Conservation (phyloP, 2,113 vertebrate genomes). For the Chloebia gouldiae region DNA sequence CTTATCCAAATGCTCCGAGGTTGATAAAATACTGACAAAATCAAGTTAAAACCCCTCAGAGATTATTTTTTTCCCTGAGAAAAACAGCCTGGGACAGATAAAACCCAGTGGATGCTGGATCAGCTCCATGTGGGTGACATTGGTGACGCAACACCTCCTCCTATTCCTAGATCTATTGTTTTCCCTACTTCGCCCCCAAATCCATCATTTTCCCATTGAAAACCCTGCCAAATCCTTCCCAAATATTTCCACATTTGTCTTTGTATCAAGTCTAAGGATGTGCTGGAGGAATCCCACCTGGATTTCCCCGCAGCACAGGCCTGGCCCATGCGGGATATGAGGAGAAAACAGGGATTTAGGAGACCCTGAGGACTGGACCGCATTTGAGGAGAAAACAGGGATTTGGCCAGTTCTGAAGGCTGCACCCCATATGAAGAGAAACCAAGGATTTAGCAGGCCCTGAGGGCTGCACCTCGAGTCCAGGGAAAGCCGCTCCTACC, state of each 20-base stretch:
- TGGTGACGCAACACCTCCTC: accelerated
- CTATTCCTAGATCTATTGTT: not conserved
- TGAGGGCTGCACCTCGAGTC: not conserved
- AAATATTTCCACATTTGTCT: not conserved
- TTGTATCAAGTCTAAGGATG: too few relatives aligned
- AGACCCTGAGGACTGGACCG: accelerated
- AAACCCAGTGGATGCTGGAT: accelerated
- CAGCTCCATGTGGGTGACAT: not conserved
- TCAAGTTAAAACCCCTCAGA: not conserved
- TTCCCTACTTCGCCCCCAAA: not conserved
- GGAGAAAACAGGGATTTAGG: not conserved
- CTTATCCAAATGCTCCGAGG: not conserved
- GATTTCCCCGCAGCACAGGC: not conserved
- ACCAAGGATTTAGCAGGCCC: not conserved
- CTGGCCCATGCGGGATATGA: accelerated
- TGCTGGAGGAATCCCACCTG: not conserved
- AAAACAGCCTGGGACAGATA: not conserved
- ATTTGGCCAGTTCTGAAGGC: not conserved
- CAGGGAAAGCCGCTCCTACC: slow-evolving; percentile 69
- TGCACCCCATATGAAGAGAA: too few relatives aligned
- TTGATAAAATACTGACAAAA: not conserved
- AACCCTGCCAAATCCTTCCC: not conserved
- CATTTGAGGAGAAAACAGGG: too few relatives aligned
- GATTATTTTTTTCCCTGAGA: not conserved
- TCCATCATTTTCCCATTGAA: accelerated